Percentiles rank a stretch among this genome's conserved stretches.
phyloP scores from a whole-genome alignment of 2,797 vertebrate species.

The Argya squamiceps region DNA sequence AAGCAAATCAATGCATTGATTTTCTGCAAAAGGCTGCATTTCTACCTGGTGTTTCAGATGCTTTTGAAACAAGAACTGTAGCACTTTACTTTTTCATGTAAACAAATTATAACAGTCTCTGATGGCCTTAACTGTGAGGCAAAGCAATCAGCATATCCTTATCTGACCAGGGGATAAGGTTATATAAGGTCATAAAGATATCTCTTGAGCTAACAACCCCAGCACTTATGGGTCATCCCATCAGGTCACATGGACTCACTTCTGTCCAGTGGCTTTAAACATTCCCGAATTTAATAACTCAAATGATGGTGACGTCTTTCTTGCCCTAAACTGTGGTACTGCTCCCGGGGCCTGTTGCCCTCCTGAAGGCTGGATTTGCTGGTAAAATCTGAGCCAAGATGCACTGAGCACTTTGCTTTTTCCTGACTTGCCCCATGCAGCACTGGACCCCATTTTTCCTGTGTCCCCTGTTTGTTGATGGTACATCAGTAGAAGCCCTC shows the following conservation, averaged over 20 bases:
- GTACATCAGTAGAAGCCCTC: not conserved
- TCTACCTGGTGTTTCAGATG: not conserved
- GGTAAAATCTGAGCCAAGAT: not conserved
- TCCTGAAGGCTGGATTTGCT: not conserved
- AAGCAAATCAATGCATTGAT: slow-evolving; percentile 12
- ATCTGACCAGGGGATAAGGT: not conserved
- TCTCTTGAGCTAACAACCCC: not conserved
- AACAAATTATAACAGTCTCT: not conserved
- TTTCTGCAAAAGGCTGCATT: not conserved
- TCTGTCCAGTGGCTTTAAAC: not conserved
- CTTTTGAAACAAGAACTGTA: not conserved
- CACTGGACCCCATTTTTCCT: not conserved
- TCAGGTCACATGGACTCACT: not conserved
- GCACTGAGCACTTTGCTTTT: not conserved
- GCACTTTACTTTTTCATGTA: not conserved
- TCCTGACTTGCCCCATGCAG: not conserved
- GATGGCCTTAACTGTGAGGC: not conserved
- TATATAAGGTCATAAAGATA: not conserved
- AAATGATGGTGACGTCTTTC: not conserved
- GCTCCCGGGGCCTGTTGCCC: not conserved
- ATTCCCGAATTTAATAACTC: not conserved
- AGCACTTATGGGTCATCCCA: not conserved
- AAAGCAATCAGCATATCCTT: not conserved
- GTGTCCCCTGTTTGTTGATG: not conserved
- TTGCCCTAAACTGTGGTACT: not conserved